Conservation (phyloP, 2,888 invertebrate species). For the Hofmannophila pseudospretella region DNA sequence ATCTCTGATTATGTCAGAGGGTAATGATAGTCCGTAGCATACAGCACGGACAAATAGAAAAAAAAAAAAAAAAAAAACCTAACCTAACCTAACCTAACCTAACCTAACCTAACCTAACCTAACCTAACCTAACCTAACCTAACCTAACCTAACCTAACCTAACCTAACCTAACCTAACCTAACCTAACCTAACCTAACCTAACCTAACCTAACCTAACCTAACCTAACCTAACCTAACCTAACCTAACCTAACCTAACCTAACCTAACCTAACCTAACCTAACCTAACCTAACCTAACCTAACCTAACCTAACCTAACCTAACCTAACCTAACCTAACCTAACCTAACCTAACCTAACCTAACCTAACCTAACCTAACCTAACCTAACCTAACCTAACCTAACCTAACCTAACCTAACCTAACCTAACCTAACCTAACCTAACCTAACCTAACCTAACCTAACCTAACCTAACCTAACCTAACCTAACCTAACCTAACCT, state of each 20-base stretch:
- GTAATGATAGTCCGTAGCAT: too few relatives aligned
- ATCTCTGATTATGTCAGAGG: too few relatives aligned
- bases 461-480: slow-evolving; percentile 18
- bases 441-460: slow-evolving; percentile 20
- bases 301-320: slow-evolving; percentile 11
- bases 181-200: slow-evolving; percentile 13
- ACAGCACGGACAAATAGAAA: too few relatives aligned
- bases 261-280: slow-evolving; percentile 12
- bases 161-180: slow-evolving; percentile 11
- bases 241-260: slow-evolving; percentile 14
- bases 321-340: slow-evolving; percentile 16
- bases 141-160: slow-evolving; percentile 13
- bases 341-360: slow-evolving; percentile 21
- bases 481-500: slow-evolving; percentile 18
- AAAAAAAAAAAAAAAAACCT: too few relatives aligned
- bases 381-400: slow-evolving; percentile 21
- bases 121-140: slow-evolving; percentile 11
- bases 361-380: slow-evolving; percentile 21
- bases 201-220: slow-evolving; percentile 14
- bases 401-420: slow-evolving; percentile 22
- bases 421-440: slow-evolving; percentile 21
- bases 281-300: slow-evolving; percentile 10
- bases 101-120: slow-evolving; percentile 12
- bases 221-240: slow-evolving; percentile 13
- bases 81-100: slow-evolving; percentile 9